Evolutionary conservation across 1,140 invertebrate genomes (phyloP).

Genomic region (Rhyacophila brunnea): DNA sequence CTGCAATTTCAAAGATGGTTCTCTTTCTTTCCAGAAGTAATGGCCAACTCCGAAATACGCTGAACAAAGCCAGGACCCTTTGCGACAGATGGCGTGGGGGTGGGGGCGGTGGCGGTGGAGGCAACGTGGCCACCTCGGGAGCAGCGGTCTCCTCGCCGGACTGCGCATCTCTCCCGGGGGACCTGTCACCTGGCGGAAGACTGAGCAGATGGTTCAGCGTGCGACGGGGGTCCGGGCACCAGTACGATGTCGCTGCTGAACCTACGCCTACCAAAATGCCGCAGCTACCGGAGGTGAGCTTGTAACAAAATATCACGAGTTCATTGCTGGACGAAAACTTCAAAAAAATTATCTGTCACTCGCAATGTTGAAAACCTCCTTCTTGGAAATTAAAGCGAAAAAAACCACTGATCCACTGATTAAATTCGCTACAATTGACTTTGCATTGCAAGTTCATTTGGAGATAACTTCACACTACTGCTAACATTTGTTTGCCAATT

Average conservation of each 20-base stretch:
- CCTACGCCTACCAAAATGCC: slow-evolving; percentile 66
- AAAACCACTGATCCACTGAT: too few relatives aligned
- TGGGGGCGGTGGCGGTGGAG: slow-evolving; percentile 40
- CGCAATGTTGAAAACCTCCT: too few relatives aligned
- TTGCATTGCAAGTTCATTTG: too few relatives aligned
- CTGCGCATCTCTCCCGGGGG: slow-evolving; percentile 52
- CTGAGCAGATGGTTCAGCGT: slow-evolving; percentile 84
- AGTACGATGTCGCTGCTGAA: slow-evolving; percentile 67
- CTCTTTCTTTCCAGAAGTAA: slow-evolving; percentile 56
- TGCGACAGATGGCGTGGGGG: slow-evolving; percentile 69
- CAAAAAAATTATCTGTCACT: too few relatives aligned
- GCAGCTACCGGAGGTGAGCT: slow-evolving; percentile 65
- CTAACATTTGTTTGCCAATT: too few relatives aligned
- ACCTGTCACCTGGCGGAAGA: slow-evolving; percentile 64
- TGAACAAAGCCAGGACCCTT: slow-evolving; percentile 67
- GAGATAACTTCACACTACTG: too few relatives aligned
- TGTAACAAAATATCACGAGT: too few relatives aligned
- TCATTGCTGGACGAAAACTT: too few relatives aligned
- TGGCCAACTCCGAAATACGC: slow-evolving; percentile 66
- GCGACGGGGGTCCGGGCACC: slow-evolving; percentile 72
- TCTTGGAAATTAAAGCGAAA: too few relatives aligned
- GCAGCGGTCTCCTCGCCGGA: slow-evolving; percentile 44
- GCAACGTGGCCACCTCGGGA: slow-evolving; percentile 55
- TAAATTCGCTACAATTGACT: too few relatives aligned
- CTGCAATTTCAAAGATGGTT: background rate